Base-by-base conservation (phyloP, 2,888 invertebrate species). In the Agrochola circellaris region DNA sequence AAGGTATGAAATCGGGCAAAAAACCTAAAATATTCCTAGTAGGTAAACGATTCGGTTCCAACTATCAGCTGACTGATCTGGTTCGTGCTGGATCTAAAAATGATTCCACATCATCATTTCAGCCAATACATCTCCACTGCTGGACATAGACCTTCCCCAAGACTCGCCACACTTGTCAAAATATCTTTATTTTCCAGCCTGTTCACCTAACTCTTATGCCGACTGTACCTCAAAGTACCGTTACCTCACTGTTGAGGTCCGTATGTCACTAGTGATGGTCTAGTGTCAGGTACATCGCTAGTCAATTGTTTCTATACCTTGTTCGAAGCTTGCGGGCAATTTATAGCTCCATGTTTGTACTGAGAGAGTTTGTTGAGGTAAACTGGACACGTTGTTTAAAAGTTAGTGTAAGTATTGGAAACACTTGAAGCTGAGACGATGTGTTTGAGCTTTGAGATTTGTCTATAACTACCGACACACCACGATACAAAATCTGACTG, bases 211-310 rank as follows among this genome's bases (percentile, higher is more conserved):
- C 45, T 45, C 26, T 61, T 34, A 54, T 20, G 20, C 26, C 11
- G 6, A 34, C 45, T 60, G 65, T 79, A 66, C 79, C 11, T 20
- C 60, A 48, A 38, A 66, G 82, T 65, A 79, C 88, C 86, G 88
- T 87, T 88, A 87, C 73, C 69, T 78, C 70, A 75, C 69, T 77
- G 87, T 74, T 84, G 62, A 79, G 77, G 78, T 85, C 79, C 86
- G 69, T 87, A 79, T 88, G 87, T 82, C 88, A 85, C 73, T 81
- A 74, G 65, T 82, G 85, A 83, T 74, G 71, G 84, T 30, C 54
- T 60, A 73, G 77, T 81, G 80, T 76, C 79, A 54, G 67, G 48
- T 54, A 75, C 80, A 73, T 75, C 60, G 76, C 64, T 20, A 61
- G 67, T 71, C 83, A 73, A 83, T 83, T 83, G 83, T 83, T 80